These are phyloP conservation scores for Hippocampus barbouri DNA, from an alignment of 2,113 vertebrate genomes.

Conservation along the genomic window DNA sequence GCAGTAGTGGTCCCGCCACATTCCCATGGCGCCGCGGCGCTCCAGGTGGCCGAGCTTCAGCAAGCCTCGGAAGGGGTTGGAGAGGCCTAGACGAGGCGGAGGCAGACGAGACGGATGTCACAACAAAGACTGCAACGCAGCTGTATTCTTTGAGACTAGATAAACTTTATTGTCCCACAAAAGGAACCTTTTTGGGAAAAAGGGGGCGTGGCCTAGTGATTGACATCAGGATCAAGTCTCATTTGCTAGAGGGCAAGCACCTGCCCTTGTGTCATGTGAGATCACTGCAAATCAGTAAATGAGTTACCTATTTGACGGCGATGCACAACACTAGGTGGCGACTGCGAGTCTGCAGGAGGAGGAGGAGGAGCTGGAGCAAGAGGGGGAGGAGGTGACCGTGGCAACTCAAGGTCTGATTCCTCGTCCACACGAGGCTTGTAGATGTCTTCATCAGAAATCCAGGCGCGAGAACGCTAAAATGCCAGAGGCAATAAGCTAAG, in stretches of 20 bases:
- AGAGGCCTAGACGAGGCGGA: slow-evolving; percentile 68
- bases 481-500: not conserved
- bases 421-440: slow-evolving; percentile 71
- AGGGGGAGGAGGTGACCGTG: not conserved
- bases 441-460: slow-evolving; percentile 94
- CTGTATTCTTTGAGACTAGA: no score
- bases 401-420: slow-evolving; percentile 22
- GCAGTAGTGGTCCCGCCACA: slow-evolving; percentile 87
- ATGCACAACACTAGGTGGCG: slow-evolving; percentile 77
- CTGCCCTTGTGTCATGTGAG: not conserved
- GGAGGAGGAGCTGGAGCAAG: not conserved
- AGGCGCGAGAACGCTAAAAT: slow-evolving; percentile 76
- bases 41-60: slow-evolving; percentile 91
- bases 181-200: no score
- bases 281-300: no score
- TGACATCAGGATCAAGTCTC: no score
- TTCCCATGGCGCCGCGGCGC: slow-evolving; percentile 77
- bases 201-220: no score
- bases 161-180: no score
- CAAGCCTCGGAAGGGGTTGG: slow-evolving; percentile 90
- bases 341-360: slow-evolving; percentile 22
- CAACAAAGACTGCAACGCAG: no score
- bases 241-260: slow-evolving; percentile 4
- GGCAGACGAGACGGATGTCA: not conserved
- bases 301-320: slow-evolving; percentile 84